These are phyloP conservation scores for Melanophora roralis DNA, from an alignment of 2,888 invertebrate species.

Conservation along the genomic window DNA sequence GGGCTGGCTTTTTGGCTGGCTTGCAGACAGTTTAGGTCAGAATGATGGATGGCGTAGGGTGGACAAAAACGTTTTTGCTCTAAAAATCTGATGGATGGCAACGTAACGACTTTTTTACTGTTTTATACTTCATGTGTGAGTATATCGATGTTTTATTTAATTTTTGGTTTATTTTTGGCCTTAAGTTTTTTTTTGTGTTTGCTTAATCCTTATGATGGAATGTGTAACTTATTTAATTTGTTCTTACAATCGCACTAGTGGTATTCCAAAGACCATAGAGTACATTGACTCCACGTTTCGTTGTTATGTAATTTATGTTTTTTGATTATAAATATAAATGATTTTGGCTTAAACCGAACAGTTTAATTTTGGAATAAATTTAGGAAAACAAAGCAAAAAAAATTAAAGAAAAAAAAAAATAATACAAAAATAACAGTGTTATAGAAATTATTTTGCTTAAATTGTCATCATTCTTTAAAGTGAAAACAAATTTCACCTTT, in stretches of 20 bases:
- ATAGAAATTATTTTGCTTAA: slow-evolving; percentile 31
- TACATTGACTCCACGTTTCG: slow-evolving; percentile 46
- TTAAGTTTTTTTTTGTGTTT: slow-evolving; percentile 2
- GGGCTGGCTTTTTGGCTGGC: not conserved
- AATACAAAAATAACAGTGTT: slow-evolving; percentile 19
- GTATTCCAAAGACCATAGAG: slow-evolving; percentile 28
- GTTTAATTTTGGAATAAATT: slow-evolving; percentile 53
- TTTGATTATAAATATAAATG: slow-evolving; percentile 55
- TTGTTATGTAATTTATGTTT: slow-evolving; percentile 56
- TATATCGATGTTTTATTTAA: slow-evolving; percentile 22
- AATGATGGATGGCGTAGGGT: slow-evolving; percentile 56
- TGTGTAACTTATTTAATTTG: not conserved
- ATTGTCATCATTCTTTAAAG: slow-evolving; percentile 33
- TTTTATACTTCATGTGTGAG: not conserved
- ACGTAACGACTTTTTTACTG: not conserved
- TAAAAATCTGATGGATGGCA: slow-evolving; percentile 53
- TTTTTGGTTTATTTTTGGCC: slow-evolving; percentile 31
- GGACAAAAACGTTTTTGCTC: slow-evolving; percentile 44
- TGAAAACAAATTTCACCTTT: too few relatives aligned
- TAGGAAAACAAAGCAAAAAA: not conserved
- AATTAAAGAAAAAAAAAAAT: not conserved
- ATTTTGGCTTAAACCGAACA: slow-evolving; percentile 54
- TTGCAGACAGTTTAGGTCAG: slow-evolving; percentile 20
- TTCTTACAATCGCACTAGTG: not conserved
- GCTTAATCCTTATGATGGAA: slow-evolving; percentile 27